Evolutionary conservation across 2,888 invertebrate genomes (phyloP).

Genomic region (Trachelus tabidus): DNA sequence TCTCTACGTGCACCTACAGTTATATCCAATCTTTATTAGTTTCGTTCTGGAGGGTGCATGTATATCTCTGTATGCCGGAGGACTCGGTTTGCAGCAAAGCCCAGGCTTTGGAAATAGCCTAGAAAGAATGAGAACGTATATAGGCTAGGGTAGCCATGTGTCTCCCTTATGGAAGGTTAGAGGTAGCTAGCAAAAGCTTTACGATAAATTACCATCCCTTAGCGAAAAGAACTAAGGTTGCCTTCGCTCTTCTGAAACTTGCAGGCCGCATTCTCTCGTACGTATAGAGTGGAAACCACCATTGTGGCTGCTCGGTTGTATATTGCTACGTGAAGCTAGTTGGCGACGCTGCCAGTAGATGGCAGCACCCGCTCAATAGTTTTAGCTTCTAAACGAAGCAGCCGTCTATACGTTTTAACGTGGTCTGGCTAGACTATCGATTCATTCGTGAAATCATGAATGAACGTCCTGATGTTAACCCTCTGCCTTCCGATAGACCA

Average conservation of each 20-base stretch:
- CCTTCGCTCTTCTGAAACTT: neutral
- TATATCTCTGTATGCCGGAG: neutral
- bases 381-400: neutral
- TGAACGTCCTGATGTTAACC: slow-evolving; percentile 31
- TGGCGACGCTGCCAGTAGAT: neutral
- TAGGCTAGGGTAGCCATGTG: neutral
- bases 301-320: neutral
- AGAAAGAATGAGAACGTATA: neutral
- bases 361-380: neutral
- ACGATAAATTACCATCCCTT: neutral
- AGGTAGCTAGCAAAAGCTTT: neutral
- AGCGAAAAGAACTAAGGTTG: neutral
- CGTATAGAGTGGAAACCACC: neutral
- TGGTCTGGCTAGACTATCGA: slow-evolving; percentile 29
- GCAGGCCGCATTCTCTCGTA: neutral
- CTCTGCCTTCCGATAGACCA: neutral
- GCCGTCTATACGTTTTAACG: neutral
- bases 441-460: slow-evolving; percentile 47
- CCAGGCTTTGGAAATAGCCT: neutral
- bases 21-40: neutral
- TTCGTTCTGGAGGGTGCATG: too few species aligned
- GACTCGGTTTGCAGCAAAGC: neutral
- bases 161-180: neutral
- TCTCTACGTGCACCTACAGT: neutral
- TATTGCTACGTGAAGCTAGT: neutral